A percentile compares a stretch with the other conserved stretches of the same genome.
Evolutionary conservation across 2,888 invertebrate species (phyloP).

Genomic region (Trilocha varians): DNA sequence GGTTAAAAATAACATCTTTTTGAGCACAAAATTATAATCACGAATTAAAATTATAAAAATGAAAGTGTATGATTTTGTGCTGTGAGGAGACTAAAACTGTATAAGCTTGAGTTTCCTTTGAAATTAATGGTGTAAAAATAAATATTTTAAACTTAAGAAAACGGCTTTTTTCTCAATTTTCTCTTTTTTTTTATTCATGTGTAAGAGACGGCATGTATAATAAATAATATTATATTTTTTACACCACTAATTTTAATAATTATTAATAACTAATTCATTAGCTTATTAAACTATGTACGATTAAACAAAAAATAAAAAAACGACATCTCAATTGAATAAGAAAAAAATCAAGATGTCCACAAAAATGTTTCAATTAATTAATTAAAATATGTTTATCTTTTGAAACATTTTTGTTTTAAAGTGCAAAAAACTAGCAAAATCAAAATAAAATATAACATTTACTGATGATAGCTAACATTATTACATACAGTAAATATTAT

Average conservation of each 20-base stretch:
- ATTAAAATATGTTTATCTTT: background rate
- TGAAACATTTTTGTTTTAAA: constrained; percentile 16
- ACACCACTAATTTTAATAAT: constrained; percentile 16
- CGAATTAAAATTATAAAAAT: background rate
- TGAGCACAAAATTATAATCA: background rate
- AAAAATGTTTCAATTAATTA: constrained; percentile 22
- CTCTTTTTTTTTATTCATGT: too few relatives aligned
- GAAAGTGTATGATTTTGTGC: background rate
- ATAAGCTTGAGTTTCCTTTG: background rate
- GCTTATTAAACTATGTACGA: constrained; percentile 36
- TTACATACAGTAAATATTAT: constrained; percentile 29
- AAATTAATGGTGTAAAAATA: background rate
- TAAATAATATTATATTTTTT: background rate
- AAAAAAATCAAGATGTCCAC: constrained; percentile 31
- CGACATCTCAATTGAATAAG: constrained; percentile 34
- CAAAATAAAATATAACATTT: constrained; percentile 19
- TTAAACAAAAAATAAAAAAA: constrained; percentile 36
- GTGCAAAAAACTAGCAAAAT: constrained; percentile 32
- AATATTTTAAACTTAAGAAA: background rate
- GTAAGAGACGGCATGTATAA: too few relatives aligned
- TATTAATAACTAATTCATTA: constrained; percentile 37
- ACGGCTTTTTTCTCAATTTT: too few relatives aligned
- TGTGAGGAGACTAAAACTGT: background rate
- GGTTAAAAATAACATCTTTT: background rate
- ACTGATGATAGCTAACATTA: constrained; percentile 16